Base-by-base conservation (phyloP, 1,140 invertebrate genomes). In the Zeugodacus cucurbitae region DNA sequence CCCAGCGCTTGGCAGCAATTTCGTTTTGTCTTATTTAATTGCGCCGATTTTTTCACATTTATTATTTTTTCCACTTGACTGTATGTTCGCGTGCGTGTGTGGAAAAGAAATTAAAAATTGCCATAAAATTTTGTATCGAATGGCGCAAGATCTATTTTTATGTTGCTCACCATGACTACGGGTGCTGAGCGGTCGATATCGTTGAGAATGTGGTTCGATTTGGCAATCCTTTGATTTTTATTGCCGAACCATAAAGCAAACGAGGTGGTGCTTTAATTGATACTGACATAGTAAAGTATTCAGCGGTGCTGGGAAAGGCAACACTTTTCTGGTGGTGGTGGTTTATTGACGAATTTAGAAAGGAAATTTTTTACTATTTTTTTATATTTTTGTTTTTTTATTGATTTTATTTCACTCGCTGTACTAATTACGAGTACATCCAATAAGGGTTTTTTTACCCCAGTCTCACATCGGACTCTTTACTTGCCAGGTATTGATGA, bases 181-280 rank as follows among this genome's bases (percentile, higher is more conserved):
- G 10, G 44, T 44, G 41, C 74, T n/a, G 41, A 29, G 26, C 34
- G n/a, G 29, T 48, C 11, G 74, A 48, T 14, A 48, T 11, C 41
- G n/a, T n/a, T 4, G 74, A 82, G 74, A 82, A 82, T 82, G n/a
- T 54, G 41, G 22, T 48, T 82, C 74, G 41, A 82, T 82, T 41
- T 41, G 10, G 70, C 22, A 78, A 41, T 22, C 20, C 32, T 44
- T 78, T 22, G 34, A 37, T 37, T 82, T 82, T 82, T 44, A 82
- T 14, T 48, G 41, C 74, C 74, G n/a, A 10, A 26, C 32, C 44
- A 48, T 48, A 48, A 10, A 82, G 74, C 41, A 48, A 82, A 48
- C 34, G 37, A 82, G 8, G 41, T 48, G 41, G 74, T 22, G 44
- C 17, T 82, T 54, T 82, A 82, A 48, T 82, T 82, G 41, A 8